These are phyloP conservation scores for Hydrochoerus hydrochaeris DNA, from an alignment of 2,113 vertebrate genomes.

Conservation along the genomic window DNA sequence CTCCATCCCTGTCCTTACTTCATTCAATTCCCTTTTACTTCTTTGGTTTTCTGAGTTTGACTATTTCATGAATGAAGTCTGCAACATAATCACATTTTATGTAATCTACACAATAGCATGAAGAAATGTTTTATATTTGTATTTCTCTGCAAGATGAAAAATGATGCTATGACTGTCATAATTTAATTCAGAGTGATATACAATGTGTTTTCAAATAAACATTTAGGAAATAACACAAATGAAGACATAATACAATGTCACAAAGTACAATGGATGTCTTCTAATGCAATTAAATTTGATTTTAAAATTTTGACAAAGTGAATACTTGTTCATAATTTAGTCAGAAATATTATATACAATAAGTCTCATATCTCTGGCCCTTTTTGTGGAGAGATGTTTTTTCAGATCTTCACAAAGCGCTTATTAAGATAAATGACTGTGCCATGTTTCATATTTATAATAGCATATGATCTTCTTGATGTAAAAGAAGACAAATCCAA, in stretches of 20 bases:
- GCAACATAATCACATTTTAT: conserved; percentile 64
- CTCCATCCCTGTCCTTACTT: neutral
- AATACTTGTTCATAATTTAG: conserved; percentile 65
- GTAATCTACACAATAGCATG: conserved; percentile 41
- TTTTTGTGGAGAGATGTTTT: conserved; percentile 57
- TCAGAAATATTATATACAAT: conserved; percentile 45
- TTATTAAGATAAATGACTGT: conserved; percentile 68
- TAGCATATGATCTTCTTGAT: conserved; percentile 2
- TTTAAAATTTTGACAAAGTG: conserved; percentile 69
- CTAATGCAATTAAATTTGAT: conserved; percentile 70
- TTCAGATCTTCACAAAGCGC: conserved; percentile 42
- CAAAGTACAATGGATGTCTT: conserved; percentile 55
- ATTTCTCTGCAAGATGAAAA: conserved; percentile 59
- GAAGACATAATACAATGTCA: conserved; percentile 62
- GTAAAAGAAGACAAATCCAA: conserved; percentile 31
- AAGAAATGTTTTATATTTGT: conserved; percentile 48
- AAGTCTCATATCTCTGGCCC: conserved; percentile 21
- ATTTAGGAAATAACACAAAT: conserved; percentile 70
- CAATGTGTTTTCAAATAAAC: conserved; percentile 68
- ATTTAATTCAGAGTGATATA: conserved; percentile 49
- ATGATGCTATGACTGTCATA: conserved; percentile 27
- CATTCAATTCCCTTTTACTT: neutral
- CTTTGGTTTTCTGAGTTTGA: conserved; percentile 40
- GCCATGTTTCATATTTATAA: conserved; percentile 55
- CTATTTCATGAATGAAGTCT: neutral